phyloP scores from a whole-genome alignment of 2,888 invertebrate species.

The Tachina grossa region DNA sequence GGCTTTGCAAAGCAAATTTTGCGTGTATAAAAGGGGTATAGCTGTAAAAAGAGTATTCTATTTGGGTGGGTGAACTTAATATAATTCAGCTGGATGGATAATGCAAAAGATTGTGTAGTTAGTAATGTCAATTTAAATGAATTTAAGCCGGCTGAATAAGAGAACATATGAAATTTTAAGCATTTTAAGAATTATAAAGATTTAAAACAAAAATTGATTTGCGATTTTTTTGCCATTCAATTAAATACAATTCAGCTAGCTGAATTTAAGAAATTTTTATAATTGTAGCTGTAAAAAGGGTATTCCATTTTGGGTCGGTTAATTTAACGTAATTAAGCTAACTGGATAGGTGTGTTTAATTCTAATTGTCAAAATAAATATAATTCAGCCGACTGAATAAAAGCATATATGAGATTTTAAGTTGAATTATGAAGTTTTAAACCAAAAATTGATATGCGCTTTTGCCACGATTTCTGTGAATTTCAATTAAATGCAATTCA shows the following conservation, averaged over 20 bases:
- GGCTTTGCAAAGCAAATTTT: too few relatives aligned
- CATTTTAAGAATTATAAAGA: too few relatives aligned
- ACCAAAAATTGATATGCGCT: too few relatives aligned
- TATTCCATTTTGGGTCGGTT: not conserved
- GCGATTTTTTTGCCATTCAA: not conserved
- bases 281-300: not conserved
- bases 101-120: too few relatives aligned
- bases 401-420: not conserved
- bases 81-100: too few relatives aligned
- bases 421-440: too few relatives aligned
- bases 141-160: conserved; percentile 21
- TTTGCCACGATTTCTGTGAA: too few relatives aligned
- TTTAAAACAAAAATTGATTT: not conserved
- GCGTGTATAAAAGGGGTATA: too few relatives aligned
- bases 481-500: not conserved
- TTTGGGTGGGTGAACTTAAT: too few relatives aligned
- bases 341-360: not conserved
- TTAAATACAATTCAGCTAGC: not conserved
- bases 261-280: not conserved
- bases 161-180: not conserved
- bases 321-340: not conserved
- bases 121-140: too few relatives aligned
- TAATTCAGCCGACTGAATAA: too few relatives aligned
- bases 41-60: too few relatives aligned
- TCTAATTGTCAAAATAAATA: not conserved